phyloP scores from a whole-genome alignment of 2,888 invertebrate genomes.

The Himalopsyche anomala region DNA sequence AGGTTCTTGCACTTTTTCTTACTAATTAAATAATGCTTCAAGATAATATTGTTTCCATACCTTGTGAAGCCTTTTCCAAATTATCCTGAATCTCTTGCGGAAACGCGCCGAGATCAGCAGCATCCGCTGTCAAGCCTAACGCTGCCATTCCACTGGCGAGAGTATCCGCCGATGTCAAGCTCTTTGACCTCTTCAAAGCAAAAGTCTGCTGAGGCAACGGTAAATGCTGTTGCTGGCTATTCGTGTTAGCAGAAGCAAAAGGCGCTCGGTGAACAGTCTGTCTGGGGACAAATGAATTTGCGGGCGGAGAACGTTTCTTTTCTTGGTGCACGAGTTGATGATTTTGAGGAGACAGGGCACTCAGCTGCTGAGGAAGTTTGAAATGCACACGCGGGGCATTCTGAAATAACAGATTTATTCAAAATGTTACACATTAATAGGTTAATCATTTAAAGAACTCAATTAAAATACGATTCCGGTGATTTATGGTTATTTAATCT shows the following conservation, averaged over 20 bases:
- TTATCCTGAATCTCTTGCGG: conserved; percentile 84
- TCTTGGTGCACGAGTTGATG: conserved; percentile 67
- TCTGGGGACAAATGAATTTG: background rate
- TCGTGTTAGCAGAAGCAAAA: conserved; percentile 47
- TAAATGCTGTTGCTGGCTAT: conserved; percentile 46
- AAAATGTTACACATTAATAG: background rate
- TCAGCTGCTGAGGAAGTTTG: conserved; percentile 74
- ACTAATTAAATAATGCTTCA: background rate
- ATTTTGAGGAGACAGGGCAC: conserved; percentile 32
- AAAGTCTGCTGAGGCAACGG: conserved; percentile 66
- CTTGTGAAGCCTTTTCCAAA: conserved; percentile 85
- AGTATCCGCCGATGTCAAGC: conserved; percentile 86
- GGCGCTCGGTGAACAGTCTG: conserved; percentile 69
- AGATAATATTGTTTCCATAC: conserved; percentile 68
- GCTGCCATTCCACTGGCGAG: conserved; percentile 82
- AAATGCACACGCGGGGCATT: conserved; percentile 79
- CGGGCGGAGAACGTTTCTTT: conserved; percentile 74
- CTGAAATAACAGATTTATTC: conserved; percentile 68
- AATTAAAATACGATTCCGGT: no score
- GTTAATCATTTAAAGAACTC: no score
- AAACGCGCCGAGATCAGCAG: conserved; percentile 86
- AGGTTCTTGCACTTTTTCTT: background rate
- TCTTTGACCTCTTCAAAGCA: conserved; percentile 88
- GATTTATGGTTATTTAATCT: no score
- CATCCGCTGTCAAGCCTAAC: conserved; percentile 82